Base-by-base conservation (phyloP, 1,140 invertebrate species). In the Plodia interpunctella region DNA sequence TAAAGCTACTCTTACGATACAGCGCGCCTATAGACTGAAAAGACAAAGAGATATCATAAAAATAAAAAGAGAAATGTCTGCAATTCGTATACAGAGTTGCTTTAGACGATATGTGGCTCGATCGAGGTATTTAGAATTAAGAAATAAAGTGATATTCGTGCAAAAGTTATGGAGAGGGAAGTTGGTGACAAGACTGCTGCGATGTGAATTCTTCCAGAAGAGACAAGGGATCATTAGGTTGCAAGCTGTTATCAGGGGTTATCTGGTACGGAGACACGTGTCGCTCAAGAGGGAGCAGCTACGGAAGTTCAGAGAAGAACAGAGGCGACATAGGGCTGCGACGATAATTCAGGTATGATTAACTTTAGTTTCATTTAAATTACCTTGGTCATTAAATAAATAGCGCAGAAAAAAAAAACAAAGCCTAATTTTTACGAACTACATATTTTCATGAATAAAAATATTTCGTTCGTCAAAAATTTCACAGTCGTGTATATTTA, bases 11-110 rank as follows among this genome's bases (percentile, higher is more conserved):
- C 49, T 83, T n/a, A 60, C 69, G 0, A 72, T 90, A 49, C 90
- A 91, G 72, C 67, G 68, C 25, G 59, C 62, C 11, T 90, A 80
- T 65, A 80, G 79, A 62, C 61, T 76, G 2, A 87, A 81, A 63
- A 74, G 65, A 59, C 19, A 64, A 35, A 70, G 53, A 20, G 57
- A 71, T 18, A 10, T 66, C 2, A 50, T 64, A 17, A 67, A 78
- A n/a, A 76, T 79, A 57, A 74, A 76, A 35, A 76, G 75, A 13
- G 74, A 87, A 54, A 74, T 68, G 17, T 91, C 93, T 0, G 93
- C 92, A 5, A 84, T 83, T 5, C 91, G 90, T 59, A 93, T 95
- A 59, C 94, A 94, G 66, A 91, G 92, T 32, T 66, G 89, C 63
- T 92, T 93, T 90, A 91, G 91, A 68, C 91, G 93, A 9, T 92